Evolutionary conservation across 2,113 vertebrate species (phyloP).

Genomic region (Pterocles orientalis): DNA sequence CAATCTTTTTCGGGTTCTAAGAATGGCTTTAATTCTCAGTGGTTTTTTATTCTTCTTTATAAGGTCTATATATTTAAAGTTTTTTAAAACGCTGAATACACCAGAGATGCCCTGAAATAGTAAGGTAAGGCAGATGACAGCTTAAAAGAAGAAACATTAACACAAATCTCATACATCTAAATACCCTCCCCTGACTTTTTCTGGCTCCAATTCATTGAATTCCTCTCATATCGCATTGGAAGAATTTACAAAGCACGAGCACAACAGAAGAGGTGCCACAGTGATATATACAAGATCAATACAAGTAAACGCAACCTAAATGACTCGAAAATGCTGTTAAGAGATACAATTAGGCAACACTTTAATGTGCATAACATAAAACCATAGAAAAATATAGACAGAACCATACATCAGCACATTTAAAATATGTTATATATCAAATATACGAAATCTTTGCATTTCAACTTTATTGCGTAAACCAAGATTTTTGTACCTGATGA

Average conservation of each 20-base stretch:
- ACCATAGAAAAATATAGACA: neutral
- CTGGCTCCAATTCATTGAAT: neutral
- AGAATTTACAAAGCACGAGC: neutral
- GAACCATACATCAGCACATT: neutral
- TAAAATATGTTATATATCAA: neutral
- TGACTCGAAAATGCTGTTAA: neutral
- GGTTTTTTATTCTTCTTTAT: neutral
- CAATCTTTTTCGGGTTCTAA: neutral
- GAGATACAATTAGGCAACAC: neutral
- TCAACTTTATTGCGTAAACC: neutral
- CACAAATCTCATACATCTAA: neutral
- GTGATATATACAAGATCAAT: neutral
- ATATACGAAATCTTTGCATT: neutral
- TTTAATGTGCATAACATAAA: neutral
- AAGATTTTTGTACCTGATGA: neutral
- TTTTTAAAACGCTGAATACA: neutral
- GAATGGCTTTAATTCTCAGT: neutral
- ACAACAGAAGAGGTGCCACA: neutral
- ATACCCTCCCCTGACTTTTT: neutral
- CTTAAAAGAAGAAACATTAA: neutral
- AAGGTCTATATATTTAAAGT: accelerated
- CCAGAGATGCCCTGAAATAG: neutral
- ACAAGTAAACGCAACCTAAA: neutral
- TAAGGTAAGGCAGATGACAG: neutral
- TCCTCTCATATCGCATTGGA: neutral